These are phyloP conservation scores for Pelodytes ibericus DNA, from an alignment of 2,797 vertebrate genomes.

Conservation along the genomic window DNA sequence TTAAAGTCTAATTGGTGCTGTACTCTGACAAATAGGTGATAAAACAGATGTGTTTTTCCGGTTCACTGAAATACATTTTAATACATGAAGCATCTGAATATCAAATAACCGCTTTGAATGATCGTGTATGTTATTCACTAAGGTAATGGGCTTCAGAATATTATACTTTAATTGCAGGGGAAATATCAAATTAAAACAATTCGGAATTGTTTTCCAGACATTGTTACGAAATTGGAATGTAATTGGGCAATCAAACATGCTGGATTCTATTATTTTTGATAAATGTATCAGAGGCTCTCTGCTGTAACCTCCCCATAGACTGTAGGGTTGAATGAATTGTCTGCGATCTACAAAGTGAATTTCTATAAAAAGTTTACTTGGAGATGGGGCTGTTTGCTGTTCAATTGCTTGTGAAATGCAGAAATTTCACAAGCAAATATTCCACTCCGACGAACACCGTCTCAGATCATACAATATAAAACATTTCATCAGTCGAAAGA, in stretches of 20 bases:
- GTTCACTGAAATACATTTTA: neutral
- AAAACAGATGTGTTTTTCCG: conserved; percentile 7
- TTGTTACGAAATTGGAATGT: conserved; percentile 8
- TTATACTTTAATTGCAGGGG: conserved; percentile 1
- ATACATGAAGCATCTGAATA: neutral
- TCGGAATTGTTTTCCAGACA: conserved; percentile 4
- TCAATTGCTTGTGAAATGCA: neutral
- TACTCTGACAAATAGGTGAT: neutral
- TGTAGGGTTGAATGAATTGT: neutral
- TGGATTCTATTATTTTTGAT: conserved; percentile 5
- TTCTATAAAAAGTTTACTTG: neutral
- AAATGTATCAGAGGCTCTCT: conserved; percentile 2
- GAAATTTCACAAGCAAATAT: neutral
- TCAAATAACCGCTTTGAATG: neutral
- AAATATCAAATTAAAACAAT: conserved; percentile 13
- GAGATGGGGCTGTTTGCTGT: neutral
- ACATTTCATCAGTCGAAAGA: neutral
- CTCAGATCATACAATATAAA: neutral
- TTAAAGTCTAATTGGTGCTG: neutral
- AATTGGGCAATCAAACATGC: conserved; percentile 5
- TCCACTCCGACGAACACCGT: neutral
- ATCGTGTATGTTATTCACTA: neutral
- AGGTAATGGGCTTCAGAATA: conserved; percentile 2
- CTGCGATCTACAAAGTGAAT: neutral
- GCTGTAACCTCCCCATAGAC: neutral